These are phyloP conservation scores for Brachionichthys hirsutus DNA, from an alignment of 2,113 vertebrate genomes.

Conservation along the genomic window DNA sequence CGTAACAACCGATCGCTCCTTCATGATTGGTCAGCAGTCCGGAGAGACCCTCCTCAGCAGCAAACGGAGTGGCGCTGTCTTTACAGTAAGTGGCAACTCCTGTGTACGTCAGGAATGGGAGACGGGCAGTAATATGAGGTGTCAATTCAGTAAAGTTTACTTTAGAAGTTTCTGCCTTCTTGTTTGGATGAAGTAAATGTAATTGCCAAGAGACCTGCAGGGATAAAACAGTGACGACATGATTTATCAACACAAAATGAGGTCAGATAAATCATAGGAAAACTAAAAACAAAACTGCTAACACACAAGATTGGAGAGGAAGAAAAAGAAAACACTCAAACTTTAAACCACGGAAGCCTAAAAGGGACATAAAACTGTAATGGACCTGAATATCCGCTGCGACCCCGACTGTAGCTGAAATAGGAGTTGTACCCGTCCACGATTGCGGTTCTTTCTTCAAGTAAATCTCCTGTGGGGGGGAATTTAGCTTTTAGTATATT, in stretches of 20 bases:
- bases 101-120: conserved; percentile 36
- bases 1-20: conserved; percentile 80
- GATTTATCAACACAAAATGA: too few relatives aligned
- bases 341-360: too few relatives aligned
- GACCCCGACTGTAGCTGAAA: conserved; percentile 86
- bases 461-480: conserved; percentile 78
- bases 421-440: conserved; percentile 88
- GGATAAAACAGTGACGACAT: neutral
- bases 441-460: conserved; percentile 84
- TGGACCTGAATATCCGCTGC: conserved; percentile 87
- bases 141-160: neutral
- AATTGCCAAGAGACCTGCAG: rapidly evolving
- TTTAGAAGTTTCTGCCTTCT: neutral
- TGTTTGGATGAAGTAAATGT: neutral
- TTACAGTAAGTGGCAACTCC: conserved; percentile 90
- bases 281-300: too few relatives aligned
- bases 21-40: conserved; percentile 78
- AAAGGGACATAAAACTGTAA: conserved; percentile 8
- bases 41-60: conserved; percentile 87
- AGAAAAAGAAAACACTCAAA: too few relatives aligned
- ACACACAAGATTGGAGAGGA: too few relatives aligned
- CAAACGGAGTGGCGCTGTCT: conserved; percentile 77
- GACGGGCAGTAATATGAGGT: neutral
- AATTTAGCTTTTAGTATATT: neutral
- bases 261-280: too few relatives aligned